A percentile compares a stretch with the other conserved stretches of the same genome.
Evolutionary conservation across 2,888 invertebrate genomes (phyloP).

Genomic region (Eupithecia subumbrata): DNA sequence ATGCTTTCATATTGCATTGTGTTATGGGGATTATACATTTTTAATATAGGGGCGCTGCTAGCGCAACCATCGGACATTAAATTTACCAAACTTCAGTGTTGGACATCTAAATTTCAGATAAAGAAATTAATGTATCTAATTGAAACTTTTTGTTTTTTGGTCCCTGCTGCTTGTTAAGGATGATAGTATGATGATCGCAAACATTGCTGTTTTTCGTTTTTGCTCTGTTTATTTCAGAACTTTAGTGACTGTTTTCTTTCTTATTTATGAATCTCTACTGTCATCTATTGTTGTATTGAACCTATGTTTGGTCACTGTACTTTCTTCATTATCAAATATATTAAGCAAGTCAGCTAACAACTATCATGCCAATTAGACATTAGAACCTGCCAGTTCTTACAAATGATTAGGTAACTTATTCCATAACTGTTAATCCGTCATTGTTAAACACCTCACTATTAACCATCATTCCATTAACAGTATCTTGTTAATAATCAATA

Average conservation of each 20-base stretch:
- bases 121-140: background rate
- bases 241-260: background rate
- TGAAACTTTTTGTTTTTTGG: background rate
- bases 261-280: background rate
- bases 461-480: constrained; percentile 17
- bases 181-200: background rate
- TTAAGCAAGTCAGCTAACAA: background rate
- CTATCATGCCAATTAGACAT: constrained; percentile 8
- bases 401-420: constrained; percentile 27
- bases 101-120: background rate
- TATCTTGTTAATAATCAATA: constrained; percentile 20
- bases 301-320: background rate
- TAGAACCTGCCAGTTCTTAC: background rate
- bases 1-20: constrained; percentile 4
- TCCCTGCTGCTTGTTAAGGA: background rate
- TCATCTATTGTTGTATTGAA: background rate
- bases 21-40: constrained; percentile 14
- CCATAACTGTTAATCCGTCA: constrained; percentile 21
- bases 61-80: background rate
- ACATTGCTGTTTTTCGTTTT: background rate
- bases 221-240: background rate
- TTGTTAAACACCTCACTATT: constrained; percentile 16
- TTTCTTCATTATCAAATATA: background rate
- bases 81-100: background rate
- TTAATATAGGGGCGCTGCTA: constrained; percentile 27